These are phyloP conservation scores for Temnothorax rugatulus DNA, from an alignment of 2,888 invertebrate species.

Conservation along the genomic window DNA sequence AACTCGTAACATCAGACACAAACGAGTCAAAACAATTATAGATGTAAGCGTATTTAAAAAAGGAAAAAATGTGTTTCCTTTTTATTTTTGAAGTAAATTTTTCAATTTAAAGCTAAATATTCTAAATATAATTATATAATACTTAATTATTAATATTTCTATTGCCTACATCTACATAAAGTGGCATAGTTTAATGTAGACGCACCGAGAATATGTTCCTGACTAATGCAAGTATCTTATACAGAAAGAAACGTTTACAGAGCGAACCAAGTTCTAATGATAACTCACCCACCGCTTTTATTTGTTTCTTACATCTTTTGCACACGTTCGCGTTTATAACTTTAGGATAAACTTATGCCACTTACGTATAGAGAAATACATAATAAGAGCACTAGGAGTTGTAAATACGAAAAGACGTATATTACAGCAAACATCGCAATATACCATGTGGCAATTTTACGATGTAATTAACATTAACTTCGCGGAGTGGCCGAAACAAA, in stretches of 20 bases:
- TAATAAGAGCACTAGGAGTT: neutral
- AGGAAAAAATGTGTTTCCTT: neutral
- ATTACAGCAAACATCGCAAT: neutral
- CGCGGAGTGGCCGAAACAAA: conserved; percentile 1
- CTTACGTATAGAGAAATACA: neutral
- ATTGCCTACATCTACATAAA: neutral
- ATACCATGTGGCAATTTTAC: conserved; percentile 21
- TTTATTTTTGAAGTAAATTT: neutral
- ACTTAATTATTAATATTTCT: conserved; percentile 6
- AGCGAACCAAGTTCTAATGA: neutral
- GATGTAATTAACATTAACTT: conserved; percentile 29
- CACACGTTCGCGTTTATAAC: neutral
- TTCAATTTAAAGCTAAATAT: neutral
- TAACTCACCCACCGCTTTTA: neutral
- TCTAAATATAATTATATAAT: neutral
- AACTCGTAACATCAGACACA: neutral
- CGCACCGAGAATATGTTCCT: neutral
- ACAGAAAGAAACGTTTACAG: neutral
- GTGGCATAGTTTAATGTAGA: neutral
- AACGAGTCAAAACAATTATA: neutral
- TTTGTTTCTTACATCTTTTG: neutral
- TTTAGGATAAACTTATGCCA: neutral
- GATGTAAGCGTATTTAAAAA: neutral
- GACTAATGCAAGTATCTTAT: neutral
- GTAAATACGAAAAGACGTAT: neutral